Conservation (phyloP, 2,113 vertebrate genomes). For the Saccopteryx bilineata region DNA sequence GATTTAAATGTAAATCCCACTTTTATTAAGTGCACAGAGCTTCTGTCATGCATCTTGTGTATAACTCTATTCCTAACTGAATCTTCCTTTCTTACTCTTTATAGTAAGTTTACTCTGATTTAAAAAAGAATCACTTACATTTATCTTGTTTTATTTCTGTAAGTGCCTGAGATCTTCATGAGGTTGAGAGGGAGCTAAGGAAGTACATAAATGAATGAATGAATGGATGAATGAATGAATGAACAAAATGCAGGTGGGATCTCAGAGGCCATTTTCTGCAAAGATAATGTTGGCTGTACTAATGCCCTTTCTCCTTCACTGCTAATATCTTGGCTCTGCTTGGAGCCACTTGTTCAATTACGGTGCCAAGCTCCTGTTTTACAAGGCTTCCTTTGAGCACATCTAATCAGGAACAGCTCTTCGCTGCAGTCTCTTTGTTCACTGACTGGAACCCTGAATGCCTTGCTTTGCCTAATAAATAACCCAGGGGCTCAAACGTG, state of each 20-base stretch:
- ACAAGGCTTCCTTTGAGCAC: slow-evolving; percentile 76
- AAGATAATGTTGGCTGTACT: slow-evolving; percentile 56
- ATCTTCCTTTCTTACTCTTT: not conserved
- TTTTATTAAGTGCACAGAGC: not conserved
- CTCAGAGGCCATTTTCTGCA: slow-evolving; percentile 55
- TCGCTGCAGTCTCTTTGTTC: slow-evolving; percentile 79
- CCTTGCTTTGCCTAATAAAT: slow-evolving; percentile 82
- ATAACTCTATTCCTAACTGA: not conserved
- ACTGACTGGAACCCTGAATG: slow-evolving; percentile 80
- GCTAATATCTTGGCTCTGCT: slow-evolving; percentile 75
- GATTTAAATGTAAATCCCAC: not conserved
- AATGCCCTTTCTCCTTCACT: slow-evolving; percentile 68
- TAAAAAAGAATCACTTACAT: not conserved
- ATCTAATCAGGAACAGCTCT: slow-evolving; percentile 77
- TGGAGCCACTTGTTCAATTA: slow-evolving; percentile 71
- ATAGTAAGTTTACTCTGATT: not conserved
- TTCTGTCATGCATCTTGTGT: not conserved
- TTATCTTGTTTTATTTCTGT: slow-evolving; percentile 42
- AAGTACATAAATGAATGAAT: not conserved
- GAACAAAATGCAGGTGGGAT: slow-evolving; percentile 38
- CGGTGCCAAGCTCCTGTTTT: slow-evolving; percentile 74
- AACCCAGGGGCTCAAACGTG: slow-evolving; percentile 79
- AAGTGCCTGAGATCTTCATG: not conserved
- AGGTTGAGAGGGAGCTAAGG: not conserved
- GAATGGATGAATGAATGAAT: not conserved